phyloP scores from a whole-genome alignment of 2,888 invertebrate species.

The Aporophyla lueneburgensis region DNA sequence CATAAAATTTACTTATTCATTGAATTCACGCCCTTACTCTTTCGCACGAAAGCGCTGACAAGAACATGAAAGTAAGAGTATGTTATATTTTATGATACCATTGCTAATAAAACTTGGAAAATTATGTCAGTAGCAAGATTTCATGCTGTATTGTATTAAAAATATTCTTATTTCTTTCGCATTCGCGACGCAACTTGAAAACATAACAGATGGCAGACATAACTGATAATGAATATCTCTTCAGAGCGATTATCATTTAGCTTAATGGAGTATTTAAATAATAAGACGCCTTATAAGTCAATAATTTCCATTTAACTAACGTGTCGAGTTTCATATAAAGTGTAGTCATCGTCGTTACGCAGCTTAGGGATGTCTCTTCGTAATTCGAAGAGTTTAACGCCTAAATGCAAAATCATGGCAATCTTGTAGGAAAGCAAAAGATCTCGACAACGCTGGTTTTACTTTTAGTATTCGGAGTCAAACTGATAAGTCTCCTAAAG shows the following conservation, averaged over 20 bases:
- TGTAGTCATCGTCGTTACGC: conserved; percentile 51
- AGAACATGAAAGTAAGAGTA: conserved; percentile 15
- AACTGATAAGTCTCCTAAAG: neutral
- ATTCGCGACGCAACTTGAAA: conserved; percentile 32
- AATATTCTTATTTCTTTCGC: conserved; percentile 11
- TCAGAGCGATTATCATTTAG: conserved; percentile 65
- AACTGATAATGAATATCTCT: conserved; percentile 54
- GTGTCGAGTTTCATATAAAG: conserved; percentile 67
- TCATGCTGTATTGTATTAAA: neutral
- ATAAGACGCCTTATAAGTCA: conserved; percentile 66
- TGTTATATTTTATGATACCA: conserved; percentile 21
- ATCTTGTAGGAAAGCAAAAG: neutral
- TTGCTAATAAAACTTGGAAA: conserved; percentile 17
- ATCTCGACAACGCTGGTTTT: neutral
- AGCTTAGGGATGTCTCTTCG: conserved; percentile 61
- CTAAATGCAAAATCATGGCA: neutral
- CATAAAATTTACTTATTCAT: conserved; percentile 70
- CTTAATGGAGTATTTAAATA: conserved; percentile 72
- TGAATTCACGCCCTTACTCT: conserved; percentile 53
- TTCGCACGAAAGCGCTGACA: conserved; percentile 35
- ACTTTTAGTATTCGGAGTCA: neutral
- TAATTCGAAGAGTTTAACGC: neutral
- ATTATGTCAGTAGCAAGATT: neutral
- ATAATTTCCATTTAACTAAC: conserved; percentile 70
- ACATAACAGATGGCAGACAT: conserved; percentile 61